Base-by-base conservation (phyloP, 2,888 invertebrate genomes). In the Drosophila mercatorum region DNA sequence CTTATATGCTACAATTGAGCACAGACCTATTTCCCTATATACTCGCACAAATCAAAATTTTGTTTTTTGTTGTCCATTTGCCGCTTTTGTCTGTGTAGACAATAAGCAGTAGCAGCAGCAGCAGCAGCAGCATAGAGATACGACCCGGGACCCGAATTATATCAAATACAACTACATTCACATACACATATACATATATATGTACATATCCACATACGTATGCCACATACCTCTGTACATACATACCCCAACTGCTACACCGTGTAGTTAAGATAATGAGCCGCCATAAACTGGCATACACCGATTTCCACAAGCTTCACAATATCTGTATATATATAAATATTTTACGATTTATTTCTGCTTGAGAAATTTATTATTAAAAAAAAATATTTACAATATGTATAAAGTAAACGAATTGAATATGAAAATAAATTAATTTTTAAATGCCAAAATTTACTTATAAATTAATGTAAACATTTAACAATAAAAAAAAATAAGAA, bases 1-100 rank as follows among this genome's bases (percentile, higher is more conserved):
- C 44, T 11, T 47, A 14, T 55, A 63, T 68, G 64, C 59, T 53
- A 69, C 68, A 88, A 80, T 88, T 86, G 78, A 84, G 80, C 72
- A 65, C 75, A 86, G 84, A 83, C 87, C 86, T 70, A 83, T 85
- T 84, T 84, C 80, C 84, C 88, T 68, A 84, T 84, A 81, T 75
- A 78, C 82, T 76, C 77, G 80, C 73, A 83, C 74, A 83, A 87
- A 79, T 87, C 87, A 79, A 75, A 68, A 83, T 72, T 78, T 76
- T 81, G 34, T 58, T 68, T 56, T 68, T 72, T 81, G 62, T 72
- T 75, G 68, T 68, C 70, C 79, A 38, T 63, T 77, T 80, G 62
- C 34, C 53, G 68, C 85, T 68, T 72, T 82, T 83, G 73, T 86
- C 57, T 68, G 59, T 57, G 44, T 41, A 64, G 68, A 73, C 75